Evolutionary conservation across 2,888 invertebrate genomes (phyloP), one percentile per base, ranked within the genome.

Genomic region (Congeria kusceri): DNA sequence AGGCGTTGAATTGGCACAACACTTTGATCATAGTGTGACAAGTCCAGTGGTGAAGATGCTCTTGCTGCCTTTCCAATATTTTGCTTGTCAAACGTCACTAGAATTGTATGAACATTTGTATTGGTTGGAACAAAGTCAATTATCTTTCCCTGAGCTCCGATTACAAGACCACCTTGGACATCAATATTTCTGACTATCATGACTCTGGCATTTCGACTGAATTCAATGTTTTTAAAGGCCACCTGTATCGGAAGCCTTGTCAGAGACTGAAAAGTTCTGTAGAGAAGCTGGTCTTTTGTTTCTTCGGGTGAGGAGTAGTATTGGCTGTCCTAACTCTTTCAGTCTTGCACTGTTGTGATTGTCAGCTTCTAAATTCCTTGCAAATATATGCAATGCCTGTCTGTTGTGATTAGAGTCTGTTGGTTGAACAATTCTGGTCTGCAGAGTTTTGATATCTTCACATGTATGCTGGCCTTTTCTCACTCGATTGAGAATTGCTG

Each of bases 141-240:
- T n/a, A 84, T 62, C 13, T 27, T 28, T 47, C 77, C 84, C 61
- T 72, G 77, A 7, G 78, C 66, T 20, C 80, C 80, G 78, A 80
- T 85, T 5, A 75, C 78, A 32, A 83, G 66, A 5, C 80, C 80
- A 78, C 80, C 82, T 18, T 46, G 47, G 58, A 85, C 73, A 78
- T 83, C 76, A 29, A 85, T 64, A 65, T 80, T 85, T 61, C 68
- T 70, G 18, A 71, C 65, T 9, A 81, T 23, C 83, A 83, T 85
- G 1, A 83, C 69, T 72, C 75, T 76, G n/a, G 77, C 80, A 23
- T 57, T 59, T 58, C 56, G 27, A 49, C 46, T 46, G 25, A 80
- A 20, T 18, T 57, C 13, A 20, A 83, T 56, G 39, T 29, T 58
- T 59, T 25, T 2, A 27, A 23, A 76, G 28, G 5, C 75, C 78